Percentiles rank a stretch among this genome's conserved stretches.
These are phyloP conservation scores for Diadophis punctatus DNA, from an alignment of 2,113 vertebrate species.

Conservation along the genomic window DNA sequence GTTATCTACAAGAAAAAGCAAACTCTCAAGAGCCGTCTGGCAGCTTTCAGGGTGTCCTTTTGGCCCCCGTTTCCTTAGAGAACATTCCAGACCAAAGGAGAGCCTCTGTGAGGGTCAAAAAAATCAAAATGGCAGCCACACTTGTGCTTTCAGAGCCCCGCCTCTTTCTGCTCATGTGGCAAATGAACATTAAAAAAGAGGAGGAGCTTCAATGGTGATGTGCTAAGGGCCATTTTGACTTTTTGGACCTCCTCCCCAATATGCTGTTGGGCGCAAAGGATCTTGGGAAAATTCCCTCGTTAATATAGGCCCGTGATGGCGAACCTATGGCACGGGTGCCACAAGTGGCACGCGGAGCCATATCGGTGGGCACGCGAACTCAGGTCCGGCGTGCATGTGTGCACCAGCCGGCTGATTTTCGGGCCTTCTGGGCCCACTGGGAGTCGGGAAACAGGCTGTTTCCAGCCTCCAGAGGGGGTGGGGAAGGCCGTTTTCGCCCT, in stretches of 20 bases:
- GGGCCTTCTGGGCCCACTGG: too few relatives aligned
- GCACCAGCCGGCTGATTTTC: too few relatives aligned
- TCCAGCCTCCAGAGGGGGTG: too few relatives aligned
- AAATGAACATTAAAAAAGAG: background rate
- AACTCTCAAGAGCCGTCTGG: background rate
- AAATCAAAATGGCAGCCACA: background rate
- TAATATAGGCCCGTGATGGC: too few relatives aligned
- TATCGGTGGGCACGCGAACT: too few relatives aligned
- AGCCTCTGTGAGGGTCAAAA: background rate
- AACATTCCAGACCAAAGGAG: background rate
- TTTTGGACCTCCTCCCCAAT: background rate
- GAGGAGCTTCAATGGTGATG: background rate
- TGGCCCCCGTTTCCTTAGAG: background rate
- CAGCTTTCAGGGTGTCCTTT: background rate
- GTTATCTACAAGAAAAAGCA: background rate
- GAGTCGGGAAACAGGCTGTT: too few relatives aligned
- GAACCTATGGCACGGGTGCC: too few relatives aligned
- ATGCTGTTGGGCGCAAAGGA: background rate
- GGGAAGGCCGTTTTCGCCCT: too few relatives aligned
- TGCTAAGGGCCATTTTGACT: background rate
- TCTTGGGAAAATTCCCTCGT: background rate
- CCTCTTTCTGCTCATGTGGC: background rate
- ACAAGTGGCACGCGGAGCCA: too few relatives aligned
- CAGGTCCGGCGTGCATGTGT: too few relatives aligned
- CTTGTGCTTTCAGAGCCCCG: background rate